Conservation (phyloP, 2,113 vertebrate genomes). For the Hypanus sabinus region DNA sequence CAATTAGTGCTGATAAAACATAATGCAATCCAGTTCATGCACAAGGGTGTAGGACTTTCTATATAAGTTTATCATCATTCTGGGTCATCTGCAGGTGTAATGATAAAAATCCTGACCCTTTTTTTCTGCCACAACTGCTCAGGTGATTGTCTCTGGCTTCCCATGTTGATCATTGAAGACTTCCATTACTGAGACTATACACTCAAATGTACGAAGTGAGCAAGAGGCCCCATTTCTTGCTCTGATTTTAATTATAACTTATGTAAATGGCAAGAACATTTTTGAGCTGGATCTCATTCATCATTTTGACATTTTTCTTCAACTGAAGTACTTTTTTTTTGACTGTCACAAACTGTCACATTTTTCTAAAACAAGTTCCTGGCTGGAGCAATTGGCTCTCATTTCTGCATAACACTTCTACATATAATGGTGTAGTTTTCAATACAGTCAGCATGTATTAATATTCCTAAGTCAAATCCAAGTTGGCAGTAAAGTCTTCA, state of each 20-base stretch:
- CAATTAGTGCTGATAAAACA: too few species aligned
- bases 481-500: not conserved
- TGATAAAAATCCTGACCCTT: not conserved
- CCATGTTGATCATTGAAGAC: not conserved
- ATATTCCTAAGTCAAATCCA: not conserved
- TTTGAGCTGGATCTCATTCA: not conserved
- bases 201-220: not conserved
- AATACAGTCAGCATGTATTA: not conserved
- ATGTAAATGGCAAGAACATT: not conserved
- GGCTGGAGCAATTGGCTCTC: not conserved
- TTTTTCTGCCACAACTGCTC: not conserved
- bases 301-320: not conserved
- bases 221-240: not conserved
- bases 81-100: not conserved
- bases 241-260: not conserved
- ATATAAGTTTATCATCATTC: not conserved
- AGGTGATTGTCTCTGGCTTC: not conserved
- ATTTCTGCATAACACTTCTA: not conserved
- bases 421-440: not conserved
- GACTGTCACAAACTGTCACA: not conserved
- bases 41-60: too few species aligned
- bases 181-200: not conserved
- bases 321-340: not conserved
- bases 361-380: not conserved
- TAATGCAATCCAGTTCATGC: too few species aligned